These are phyloP conservation scores for Osmoderma eremita DNA, from an alignment of 2,888 invertebrate species.

Conservation along the genomic window DNA sequence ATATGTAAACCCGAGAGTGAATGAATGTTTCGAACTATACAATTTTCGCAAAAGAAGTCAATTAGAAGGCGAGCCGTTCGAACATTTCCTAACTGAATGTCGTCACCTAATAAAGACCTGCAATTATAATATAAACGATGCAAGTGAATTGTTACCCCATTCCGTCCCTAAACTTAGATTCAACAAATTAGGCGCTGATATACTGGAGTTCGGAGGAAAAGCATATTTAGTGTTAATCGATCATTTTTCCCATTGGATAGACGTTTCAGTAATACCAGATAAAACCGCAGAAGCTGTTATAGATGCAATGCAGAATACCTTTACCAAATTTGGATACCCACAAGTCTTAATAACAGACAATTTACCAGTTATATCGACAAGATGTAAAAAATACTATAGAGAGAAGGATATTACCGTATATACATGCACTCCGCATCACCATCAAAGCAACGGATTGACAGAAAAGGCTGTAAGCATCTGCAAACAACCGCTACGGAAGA, in stretches of 20 bases:
- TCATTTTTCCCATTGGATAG: background rate
- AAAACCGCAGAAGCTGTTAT: conserved; percentile 4
- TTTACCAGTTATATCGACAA: background rate
- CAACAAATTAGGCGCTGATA: conserved; percentile 1
- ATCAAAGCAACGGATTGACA: conserved; percentile 7
- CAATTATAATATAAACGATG: background rate
- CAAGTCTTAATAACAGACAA: conserved; percentile 4
- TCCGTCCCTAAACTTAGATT: conserved; percentile 6
- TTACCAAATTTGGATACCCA: background rate
- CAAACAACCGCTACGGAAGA: background rate
- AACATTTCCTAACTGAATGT: conserved; percentile 4
- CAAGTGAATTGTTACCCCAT: no score
- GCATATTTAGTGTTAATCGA: background rate
- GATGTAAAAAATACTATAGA: conserved; percentile 1
- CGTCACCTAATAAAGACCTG: background rate
- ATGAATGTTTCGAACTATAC: conserved; percentile 1
- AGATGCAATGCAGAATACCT: conserved; percentile 2
- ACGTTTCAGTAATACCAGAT: background rate
- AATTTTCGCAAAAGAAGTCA: background rate
- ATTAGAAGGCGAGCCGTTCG: background rate
- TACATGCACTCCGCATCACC: conserved; percentile 1
- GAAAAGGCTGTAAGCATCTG: conserved; percentile 1
- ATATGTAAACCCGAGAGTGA: background rate
- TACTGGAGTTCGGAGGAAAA: background rate
- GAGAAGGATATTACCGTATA: background rate